Evolutionary conservation across 2,113 vertebrate species (phyloP).

Genomic region (Illadopsis cleaveri): DNA sequence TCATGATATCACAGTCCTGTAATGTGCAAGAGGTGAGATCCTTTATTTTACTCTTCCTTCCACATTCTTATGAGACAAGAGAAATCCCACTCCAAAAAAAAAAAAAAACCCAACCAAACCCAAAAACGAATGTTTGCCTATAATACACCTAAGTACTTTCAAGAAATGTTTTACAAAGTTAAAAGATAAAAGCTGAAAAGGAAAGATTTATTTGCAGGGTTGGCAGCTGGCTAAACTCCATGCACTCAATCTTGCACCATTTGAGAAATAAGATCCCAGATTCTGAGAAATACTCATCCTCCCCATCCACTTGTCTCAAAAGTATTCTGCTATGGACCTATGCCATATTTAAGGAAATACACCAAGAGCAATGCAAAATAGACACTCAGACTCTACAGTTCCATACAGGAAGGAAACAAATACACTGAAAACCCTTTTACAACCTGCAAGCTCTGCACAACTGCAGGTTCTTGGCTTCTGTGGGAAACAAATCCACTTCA

Average conservation of each 20-base stretch:
- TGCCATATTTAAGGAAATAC: background rate
- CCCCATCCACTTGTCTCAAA: background rate
- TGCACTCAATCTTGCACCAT: background rate
- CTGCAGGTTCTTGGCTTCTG: background rate
- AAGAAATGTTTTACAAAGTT: background rate
- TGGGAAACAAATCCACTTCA: background rate
- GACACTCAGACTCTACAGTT: background rate
- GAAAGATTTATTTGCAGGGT: background rate
- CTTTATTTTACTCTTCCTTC: background rate
- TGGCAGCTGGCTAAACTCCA: background rate
- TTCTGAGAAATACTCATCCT: background rate
- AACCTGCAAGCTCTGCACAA: background rate
- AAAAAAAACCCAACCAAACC: background rate
- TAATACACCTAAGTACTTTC: background rate
- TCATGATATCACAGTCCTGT: background rate
- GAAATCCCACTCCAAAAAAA: accelerated
- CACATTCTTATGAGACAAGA: background rate
- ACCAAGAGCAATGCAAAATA: background rate
- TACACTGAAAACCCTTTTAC: background rate
- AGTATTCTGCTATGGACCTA: background rate
- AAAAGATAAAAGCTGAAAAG: background rate
- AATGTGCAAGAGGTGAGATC: background rate
- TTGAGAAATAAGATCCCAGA: background rate
- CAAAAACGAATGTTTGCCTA: background rate
- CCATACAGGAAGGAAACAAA: background rate